Evolutionary conservation across 53 echinoderm and acorn worm genomes (phyloP).

Genomic region (Crossaster papposus): DNA sequence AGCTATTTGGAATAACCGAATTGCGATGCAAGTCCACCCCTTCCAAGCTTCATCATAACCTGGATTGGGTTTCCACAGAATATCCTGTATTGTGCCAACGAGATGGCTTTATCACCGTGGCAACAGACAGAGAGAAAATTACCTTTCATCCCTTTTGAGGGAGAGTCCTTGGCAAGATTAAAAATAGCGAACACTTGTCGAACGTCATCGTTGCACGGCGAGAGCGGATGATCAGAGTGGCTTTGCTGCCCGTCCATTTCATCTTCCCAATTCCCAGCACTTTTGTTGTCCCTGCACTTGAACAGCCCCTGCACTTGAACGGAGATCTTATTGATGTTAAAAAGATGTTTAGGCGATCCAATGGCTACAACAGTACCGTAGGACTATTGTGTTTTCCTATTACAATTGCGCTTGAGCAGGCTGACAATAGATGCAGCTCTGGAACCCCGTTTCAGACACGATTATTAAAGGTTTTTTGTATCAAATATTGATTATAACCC

Average conservation of each 20-base stretch:
- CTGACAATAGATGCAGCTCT: no score
- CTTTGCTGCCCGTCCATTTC: background rate
- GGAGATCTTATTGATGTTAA: no score
- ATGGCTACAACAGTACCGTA: no score
- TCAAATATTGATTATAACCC: no score
- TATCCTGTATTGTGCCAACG: background rate
- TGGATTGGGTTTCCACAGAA: slow-evolving; percentile 4
- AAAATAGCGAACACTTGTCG: background rate
- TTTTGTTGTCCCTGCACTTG: no score
- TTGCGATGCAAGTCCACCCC: slow-evolving; percentile 8
- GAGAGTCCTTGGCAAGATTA: background rate
- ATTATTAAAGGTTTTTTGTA: no score
- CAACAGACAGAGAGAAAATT: slow-evolving; percentile 20
- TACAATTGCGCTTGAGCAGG: no score
- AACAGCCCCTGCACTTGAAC: no score
- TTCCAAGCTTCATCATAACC: no score
- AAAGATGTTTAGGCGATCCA: no score
- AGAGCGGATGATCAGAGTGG: background rate
- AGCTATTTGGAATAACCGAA: background rate
- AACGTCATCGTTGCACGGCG: background rate
- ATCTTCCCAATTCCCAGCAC: background rate
- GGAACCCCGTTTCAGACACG: no score
- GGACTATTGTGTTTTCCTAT: no score
- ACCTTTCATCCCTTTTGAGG: background rate
- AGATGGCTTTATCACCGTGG: slow-evolving; percentile 37